phyloP scores from a whole-genome alignment of 1,140 invertebrate species.

The Arion vulgaris region DNA sequence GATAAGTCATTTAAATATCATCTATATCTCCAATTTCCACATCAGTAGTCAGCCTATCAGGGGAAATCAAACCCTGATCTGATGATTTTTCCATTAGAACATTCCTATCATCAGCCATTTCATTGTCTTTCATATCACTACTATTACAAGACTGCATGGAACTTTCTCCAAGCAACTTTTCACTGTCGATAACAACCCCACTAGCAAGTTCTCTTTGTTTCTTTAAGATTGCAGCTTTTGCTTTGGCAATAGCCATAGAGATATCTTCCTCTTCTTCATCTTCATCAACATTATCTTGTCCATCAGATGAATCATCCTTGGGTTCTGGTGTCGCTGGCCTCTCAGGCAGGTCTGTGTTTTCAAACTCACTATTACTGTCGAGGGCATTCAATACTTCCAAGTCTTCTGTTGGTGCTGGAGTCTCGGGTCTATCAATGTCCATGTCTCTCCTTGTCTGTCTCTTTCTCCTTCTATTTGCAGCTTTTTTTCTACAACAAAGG shows the following conservation, averaged over 20 bases:
- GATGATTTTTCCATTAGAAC: not conserved
- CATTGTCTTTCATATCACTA: not conserved
- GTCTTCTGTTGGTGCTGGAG: conserved; percentile 6
- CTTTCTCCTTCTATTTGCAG: conserved; percentile 12
- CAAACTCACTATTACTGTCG: conserved; percentile 23
- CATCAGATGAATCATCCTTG: conserved; percentile 34
- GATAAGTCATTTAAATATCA: not conserved
- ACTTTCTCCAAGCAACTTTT: not conserved
- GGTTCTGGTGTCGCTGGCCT: conserved; percentile 30
- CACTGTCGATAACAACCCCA: not conserved
- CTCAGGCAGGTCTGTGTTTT: conserved; percentile 13
- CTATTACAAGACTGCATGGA: not conserved
- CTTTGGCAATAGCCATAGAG: conserved; percentile 24
- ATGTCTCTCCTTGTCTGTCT: not conserved
- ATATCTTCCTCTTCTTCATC: conserved; percentile 31
- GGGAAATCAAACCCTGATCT: not conserved
- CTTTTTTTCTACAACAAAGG: conserved; percentile 19
- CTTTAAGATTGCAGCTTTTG: conserved; percentile 28
- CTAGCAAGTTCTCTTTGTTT: conserved; percentile 18
- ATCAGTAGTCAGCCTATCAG: conserved; percentile 2
- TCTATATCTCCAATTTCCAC: conserved; percentile 16
- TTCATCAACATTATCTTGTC: conserved; percentile 1
- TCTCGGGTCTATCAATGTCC: conserved; percentile 22
- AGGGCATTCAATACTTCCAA: conserved; percentile 18
- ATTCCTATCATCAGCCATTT: not conserved